Evolutionary conservation across 2,888 invertebrate genomes (phyloP), one percentile per base, ranked within the genome.

Genomic region (Thalpophila matura): DNA sequence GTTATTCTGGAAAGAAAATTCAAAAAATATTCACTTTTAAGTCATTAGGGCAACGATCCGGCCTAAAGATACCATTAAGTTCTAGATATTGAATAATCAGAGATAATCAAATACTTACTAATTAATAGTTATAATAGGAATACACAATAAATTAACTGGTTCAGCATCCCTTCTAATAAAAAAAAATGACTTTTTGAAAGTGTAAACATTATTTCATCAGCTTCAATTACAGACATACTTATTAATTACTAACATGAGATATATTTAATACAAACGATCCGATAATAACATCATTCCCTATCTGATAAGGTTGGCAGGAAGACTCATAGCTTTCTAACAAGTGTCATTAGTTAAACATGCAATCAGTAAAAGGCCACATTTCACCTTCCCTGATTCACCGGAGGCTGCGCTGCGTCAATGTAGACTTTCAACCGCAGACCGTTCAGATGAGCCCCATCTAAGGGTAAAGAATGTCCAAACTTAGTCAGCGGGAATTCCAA

Each of bases 401-500:
- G 26, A 57, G 22, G 31, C 66, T 76, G 46, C 38, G 31, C 38
- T 51, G 51, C 31, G 76, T 75, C 76, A 76, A 42, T 72, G 58
- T 64, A 50, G 57, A 58, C 76, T 58, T 72, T 42, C 12, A 45
- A 74, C 70, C 70, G 42, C 70, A 70, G 38, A 68, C 60, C 33
- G 74, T 59, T 40, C 14, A 46, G 43, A 53, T 42, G 45, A 24
- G 6, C 31, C 31, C 62, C 54, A n/a, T 59, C 45, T 60, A 20
- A 66, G 54, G 58, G 58, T 20, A 60, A 51, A 69, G 75, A 81
- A 66, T 71, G 64, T 40, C 43, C 53, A 58, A 70, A 54, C 60
- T 73, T 81, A 77, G 66, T 74, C 78, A 80, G 64, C 43, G 81
- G 76, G 57, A 74, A 73, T 71, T 27, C 74, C 79, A 37, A 66